Evolutionary conservation across 30 jellyfish, hydroid and myxozoan species (phyloP), one percentile per base, ranked within the genome.

Genomic region (Pseudorhiza aurosa): DNA sequence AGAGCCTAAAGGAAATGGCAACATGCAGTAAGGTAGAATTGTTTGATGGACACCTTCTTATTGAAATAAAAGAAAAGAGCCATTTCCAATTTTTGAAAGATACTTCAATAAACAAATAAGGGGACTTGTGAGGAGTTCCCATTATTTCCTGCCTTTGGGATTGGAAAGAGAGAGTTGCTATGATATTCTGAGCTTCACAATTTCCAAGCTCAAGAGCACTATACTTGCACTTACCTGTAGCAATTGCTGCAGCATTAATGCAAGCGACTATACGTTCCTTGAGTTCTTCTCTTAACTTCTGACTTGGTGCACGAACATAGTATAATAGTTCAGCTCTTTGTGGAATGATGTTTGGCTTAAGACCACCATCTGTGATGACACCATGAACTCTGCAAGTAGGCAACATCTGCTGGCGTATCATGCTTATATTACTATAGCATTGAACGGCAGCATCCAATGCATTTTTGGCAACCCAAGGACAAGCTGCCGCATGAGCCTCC

Each of bases 361-460:
- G 80, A 0, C 98, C 98, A 29, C 98, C 98, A 42, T 91, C 94
- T 12, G 36, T 81, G 36, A 91, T 71, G 81, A 81, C 72, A 24
- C 98, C 85, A 68, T 85, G 96, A 59, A 91, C 26, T 6, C 93
- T 87, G 40, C 82, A 58, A 25, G 95, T 71, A 19, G 96, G 96
- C 33, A 68, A 58, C 62, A 81, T 65, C 72, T 85, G 98, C 71
- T 91, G 98, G 40, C 98, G 96, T 37, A 91, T 39, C 98, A 91
- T 91, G 68, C 96, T 84, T 2, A 85, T 68, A 58, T 78, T 79
- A 68, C 58, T 91, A 63, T 91, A 91, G 78, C 98, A 91, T 28
- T 72, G 85, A 28, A 91, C 96, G 8, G 96, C 96, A 5, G 98
- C 98, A 85, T 91, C 98, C 76, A 91, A 79, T 1, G 98, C 98